A percentile compares a stretch with the other conserved stretches of the same genome.
Conservation (phyloP, 2,888 invertebrate genomes). For the Temnothorax unifasciatus region DNA sequence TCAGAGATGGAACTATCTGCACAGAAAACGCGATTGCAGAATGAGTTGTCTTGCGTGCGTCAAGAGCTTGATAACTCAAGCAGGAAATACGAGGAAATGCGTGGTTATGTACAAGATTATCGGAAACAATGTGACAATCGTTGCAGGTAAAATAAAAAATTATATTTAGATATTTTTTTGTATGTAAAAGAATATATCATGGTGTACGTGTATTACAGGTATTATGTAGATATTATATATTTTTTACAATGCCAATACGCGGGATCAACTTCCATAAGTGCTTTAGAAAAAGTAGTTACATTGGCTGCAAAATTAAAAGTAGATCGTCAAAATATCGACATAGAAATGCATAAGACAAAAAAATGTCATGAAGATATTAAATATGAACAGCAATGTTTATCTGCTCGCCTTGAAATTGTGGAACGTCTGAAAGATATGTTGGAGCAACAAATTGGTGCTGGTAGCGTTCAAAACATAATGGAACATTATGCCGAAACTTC, state of each 20-base stretch:
- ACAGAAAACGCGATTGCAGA: slow-evolving; percentile 87
- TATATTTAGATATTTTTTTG: slow-evolving; percentile 4
- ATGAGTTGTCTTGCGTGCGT: slow-evolving; percentile 86
- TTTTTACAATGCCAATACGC: slow-evolving; percentile 82
- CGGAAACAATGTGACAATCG: slow-evolving; percentile 77
- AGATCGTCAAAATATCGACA: slow-evolving; percentile 71
- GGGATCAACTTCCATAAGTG: slow-evolving; percentile 79
- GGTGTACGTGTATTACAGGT: slow-evolving; percentile 69
- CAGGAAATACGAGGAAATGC: slow-evolving; percentile 71
- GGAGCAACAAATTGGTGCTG: slow-evolving; percentile 82
- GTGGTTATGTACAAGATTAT: slow-evolving; percentile 74
- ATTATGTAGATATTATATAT: slow-evolving; percentile 77
- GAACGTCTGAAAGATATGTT: slow-evolving; percentile 82
- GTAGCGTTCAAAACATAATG: slow-evolving; percentile 79
- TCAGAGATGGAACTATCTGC: slow-evolving; percentile 87
- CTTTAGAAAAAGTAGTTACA: slow-evolving; percentile 76
- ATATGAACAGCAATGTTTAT: slow-evolving; percentile 78
- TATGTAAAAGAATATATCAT: background rate
- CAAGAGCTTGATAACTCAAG: slow-evolving; percentile 85
- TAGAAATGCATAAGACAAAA: slow-evolving; percentile 71
- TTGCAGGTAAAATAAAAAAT: slow-evolving; percentile 73
- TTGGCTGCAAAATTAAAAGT: slow-evolving; percentile 70
- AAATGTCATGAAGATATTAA: slow-evolving; percentile 74
- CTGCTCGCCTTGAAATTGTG: slow-evolving; percentile 80
- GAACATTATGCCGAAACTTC: slow-evolving; percentile 81